Evolutionary conservation across 2,113 vertebrate species (phyloP), one percentile per base, ranked within the genome.

Genomic region (Gracilinanus agilis): DNA sequence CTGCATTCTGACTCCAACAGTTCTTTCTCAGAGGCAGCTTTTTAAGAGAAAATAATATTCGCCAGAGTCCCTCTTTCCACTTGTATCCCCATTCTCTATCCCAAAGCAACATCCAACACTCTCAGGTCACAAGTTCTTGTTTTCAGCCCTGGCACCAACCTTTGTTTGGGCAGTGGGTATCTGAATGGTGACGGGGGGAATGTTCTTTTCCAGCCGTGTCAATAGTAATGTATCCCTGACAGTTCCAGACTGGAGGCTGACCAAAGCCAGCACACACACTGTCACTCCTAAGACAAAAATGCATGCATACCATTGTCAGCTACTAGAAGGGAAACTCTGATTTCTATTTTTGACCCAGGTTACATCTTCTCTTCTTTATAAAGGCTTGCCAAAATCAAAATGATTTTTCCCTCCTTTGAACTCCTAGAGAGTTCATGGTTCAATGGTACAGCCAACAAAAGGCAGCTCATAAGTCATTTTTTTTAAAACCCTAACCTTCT

Each of bases 191-290:
- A 99, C 58, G 0, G 99, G 99, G 3, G 97, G 0, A 0, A 55
- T 96, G 55, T 96, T 99, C 88, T 97, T 98, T 97, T 99, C 98
- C 91, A 99, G 98, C 44, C 99, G 99, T 0, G 99, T 98, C 97
- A 99, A 92, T 25, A 99, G 96, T 93, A 99, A 94, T 19, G 98
- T 97, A 96, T 99, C 98, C 19, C 99, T 99, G 2, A 97, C 24
- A 0, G 98, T 97, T 25, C 98, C 98, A 2, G 98, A 98, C 94
- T 98, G 98, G 24, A 98, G 56, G 21, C 98, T 98, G 88, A 97
- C 95, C 88, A 99, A 94, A 21, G 99, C 98, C 98, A 99, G 94
- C 91, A 99, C 89, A 67, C 99, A 99, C 95, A 99, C 99, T 0
- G 98, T 99, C 49, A 99, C 97, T 9, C 99, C 99, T 99, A 91